These are phyloP conservation scores for Prostheceraeus crozeri DNA, from an alignment of 2,888 invertebrate genomes.

Conservation along the genomic window DNA sequence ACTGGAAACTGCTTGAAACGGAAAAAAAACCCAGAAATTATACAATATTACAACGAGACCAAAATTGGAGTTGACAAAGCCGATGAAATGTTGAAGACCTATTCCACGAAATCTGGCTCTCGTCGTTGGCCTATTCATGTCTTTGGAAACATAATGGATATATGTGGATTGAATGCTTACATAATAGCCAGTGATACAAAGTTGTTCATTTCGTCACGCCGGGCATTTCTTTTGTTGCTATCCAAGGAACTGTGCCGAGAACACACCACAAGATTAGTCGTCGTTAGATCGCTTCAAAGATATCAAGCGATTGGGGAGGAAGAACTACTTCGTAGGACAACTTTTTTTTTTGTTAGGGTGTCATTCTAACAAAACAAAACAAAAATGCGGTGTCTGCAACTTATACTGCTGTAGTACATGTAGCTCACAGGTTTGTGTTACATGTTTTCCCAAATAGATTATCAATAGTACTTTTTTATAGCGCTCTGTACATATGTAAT, in stretches of 20 bases:
- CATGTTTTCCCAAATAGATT: no score
- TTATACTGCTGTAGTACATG: slow-evolving; percentile 24
- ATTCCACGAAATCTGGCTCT: slow-evolving; percentile 19
- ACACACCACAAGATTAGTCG: slow-evolving; percentile 20
- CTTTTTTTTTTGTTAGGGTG: slow-evolving; percentile 1
- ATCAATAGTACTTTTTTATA: no score
- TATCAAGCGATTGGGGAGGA: slow-evolving; percentile 15
- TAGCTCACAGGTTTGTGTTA: slow-evolving; percentile 19
- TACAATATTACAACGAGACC: slow-evolving; percentile 26
- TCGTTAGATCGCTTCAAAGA: slow-evolving; percentile 10
- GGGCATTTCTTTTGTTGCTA: slow-evolving; percentile 4
- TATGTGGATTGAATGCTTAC: slow-evolving; percentile 23
- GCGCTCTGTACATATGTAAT: no score
- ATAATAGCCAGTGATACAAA: slow-evolving; percentile 19
- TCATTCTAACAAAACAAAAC: slow-evolving; percentile 22
- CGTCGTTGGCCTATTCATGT: slow-evolving; percentile 22
- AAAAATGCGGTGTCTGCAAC: slow-evolving; percentile 27
- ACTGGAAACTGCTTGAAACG: slow-evolving; percentile 7
- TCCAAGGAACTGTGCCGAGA: slow-evolving; percentile 22
- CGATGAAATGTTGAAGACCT: slow-evolving; percentile 20
- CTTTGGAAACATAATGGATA: slow-evolving; percentile 24
- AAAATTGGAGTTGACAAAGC: slow-evolving; percentile 23
- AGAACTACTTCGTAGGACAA: slow-evolving; percentile 20
- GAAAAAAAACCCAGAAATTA: slow-evolving; percentile 24
- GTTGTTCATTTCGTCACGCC: slow-evolving; percentile 7